Conservation (phyloP, 2,797 vertebrate genomes). For the Gila robusta region DNA sequence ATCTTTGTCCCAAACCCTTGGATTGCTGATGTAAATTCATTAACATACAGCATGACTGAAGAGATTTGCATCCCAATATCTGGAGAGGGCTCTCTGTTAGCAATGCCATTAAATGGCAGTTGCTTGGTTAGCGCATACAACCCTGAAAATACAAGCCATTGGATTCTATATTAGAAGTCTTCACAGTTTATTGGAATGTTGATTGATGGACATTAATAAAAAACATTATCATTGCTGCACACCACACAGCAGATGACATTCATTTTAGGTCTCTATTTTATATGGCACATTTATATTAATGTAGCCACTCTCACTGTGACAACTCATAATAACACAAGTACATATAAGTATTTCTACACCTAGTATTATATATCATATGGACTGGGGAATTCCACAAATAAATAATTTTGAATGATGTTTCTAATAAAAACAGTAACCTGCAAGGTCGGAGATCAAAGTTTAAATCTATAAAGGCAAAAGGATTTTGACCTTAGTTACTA, state of each 20-base stretch:
- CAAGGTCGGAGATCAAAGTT: slow-evolving; percentile 8
- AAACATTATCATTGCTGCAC: neutral
- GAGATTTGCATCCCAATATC: neutral
- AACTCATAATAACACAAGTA: too few species aligned
- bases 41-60: neutral
- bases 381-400: neutral
- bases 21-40: neutral
- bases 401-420: neutral
- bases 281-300: neutral
- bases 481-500: neutral
- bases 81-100: neutral
- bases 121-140: neutral
- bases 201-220: neutral
- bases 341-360: neutral
- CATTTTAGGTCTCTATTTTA: neutral
- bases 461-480: neutral
- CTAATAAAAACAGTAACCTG: slow-evolving; percentile 1
- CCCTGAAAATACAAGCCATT: neutral
- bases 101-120: neutral
- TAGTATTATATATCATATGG: neutral
- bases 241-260: neutral
- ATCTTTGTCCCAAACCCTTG: too few species aligned
- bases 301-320: too few species aligned
- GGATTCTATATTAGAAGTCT: neutral
- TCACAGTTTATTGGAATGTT: neutral